Evolutionary conservation across 2,888 invertebrate genomes (phyloP), one percentile per base, ranked within the genome.

Genomic region (Philereme vetulata): DNA sequence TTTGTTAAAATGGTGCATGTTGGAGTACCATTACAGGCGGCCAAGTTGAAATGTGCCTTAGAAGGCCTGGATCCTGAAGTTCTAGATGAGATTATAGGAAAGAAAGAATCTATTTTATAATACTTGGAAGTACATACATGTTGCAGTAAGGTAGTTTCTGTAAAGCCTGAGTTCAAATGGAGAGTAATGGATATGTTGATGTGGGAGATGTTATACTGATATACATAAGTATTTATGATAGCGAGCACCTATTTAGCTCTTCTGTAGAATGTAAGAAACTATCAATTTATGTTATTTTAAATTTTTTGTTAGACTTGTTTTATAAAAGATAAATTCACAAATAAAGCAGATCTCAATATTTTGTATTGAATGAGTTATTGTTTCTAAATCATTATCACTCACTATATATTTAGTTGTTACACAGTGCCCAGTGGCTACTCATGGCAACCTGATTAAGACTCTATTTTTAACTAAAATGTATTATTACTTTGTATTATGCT

Each of bases 1-100:
- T 98, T 95, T 88, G 95, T 98, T 61, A 98, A 97, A 93, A 97
- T 98, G 98, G 78, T 97, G 0, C 96, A 96, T 72, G 94, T 98
- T 74, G 98, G 98, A 43, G 98, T 98, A 0, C 97, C 96, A n/a
- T 82, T 94, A 51, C 93, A 93, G 67, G 98, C 97, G 43, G 95
- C 98, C 0, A 97, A 96, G 81, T 82, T 95, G 71, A 97, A 62
- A 42, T 62, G 62, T 51, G 40, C 93, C 51, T 85, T 94, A 6
- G 98, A 98, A 87, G 98, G 98, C n/a, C 78, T 96, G 34, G 95
- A 98, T 83, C 94, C 97, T 34, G 88, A 90, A 69, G 80, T 96
- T 55, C 88, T 60, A 34, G 60, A 9, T 32, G 52, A 64, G 46
- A 60, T 60, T 48, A 53, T 63, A 32, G 34, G 34, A 11, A 47